Conservation (phyloP, 2,797 vertebrate species). For the Gallirallus australis region DNA sequence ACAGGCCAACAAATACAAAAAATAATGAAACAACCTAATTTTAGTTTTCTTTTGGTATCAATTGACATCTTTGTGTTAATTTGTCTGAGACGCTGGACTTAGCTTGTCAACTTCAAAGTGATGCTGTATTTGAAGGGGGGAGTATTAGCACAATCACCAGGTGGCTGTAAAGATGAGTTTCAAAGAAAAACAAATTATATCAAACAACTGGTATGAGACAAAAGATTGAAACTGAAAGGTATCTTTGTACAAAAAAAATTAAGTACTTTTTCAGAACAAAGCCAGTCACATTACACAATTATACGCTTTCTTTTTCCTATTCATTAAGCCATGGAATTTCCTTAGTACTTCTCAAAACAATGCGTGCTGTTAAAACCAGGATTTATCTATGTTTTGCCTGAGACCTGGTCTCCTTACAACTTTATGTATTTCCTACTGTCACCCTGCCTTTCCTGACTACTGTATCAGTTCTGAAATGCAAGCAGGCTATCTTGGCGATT, state of each 20-base stretch:
- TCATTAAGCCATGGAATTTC: constrained; percentile 19
- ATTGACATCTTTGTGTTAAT: not conserved
- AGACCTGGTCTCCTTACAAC: constrained; percentile 3
- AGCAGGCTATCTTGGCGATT: constrained; percentile 18
- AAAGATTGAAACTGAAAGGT: not conserved
- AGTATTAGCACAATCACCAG: not conserved
- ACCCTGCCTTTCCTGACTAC: constrained; percentile 2
- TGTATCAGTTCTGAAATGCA: constrained; percentile 24
- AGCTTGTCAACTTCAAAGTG: not conserved
- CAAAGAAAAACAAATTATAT: not conserved
- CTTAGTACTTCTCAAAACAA: not conserved
- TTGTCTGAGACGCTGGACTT: not conserved
- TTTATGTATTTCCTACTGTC: not conserved
- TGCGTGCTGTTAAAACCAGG: not conserved
- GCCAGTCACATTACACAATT: not conserved
- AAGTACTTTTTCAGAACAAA: not conserved
- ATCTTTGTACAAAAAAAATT: not conserved
- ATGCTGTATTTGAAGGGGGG: not conserved
- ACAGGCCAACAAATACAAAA: not conserved
- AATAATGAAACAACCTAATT: not conserved
- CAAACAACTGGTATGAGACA: not conserved
- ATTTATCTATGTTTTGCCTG: constrained; percentile 25
- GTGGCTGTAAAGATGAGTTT: not conserved
- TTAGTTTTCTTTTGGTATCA: not conserved
- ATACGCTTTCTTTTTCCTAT: not conserved